phyloP scores from a whole-genome alignment of 2,888 invertebrate species.

The Diaprepes abbreviatus region DNA sequence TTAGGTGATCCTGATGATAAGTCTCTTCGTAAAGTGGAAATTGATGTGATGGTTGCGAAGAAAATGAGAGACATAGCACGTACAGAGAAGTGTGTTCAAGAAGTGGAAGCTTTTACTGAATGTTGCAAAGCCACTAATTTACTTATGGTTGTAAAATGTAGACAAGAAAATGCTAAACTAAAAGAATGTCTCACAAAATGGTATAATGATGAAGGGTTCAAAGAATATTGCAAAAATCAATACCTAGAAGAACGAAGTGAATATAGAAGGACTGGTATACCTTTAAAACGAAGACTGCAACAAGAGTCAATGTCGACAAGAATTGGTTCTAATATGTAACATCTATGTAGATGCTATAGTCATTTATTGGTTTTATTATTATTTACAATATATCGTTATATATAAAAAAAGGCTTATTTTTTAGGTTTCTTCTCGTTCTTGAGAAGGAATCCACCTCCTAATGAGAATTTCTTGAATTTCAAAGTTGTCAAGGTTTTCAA shows the following conservation, averaged over 20 bases:
- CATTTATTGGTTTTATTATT: constrained; percentile 14
- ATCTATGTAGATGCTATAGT: too few species aligned
- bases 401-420: constrained; percentile 4
- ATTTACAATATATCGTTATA: constrained; percentile 23
- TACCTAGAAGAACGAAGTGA: constrained; percentile 87
- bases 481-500: constrained; percentile 72
- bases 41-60: constrained; percentile 90
- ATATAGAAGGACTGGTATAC: constrained; percentile 85
- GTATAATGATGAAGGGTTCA: constrained; percentile 85
- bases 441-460: constrained; percentile 74
- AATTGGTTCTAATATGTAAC: constrained; percentile 43
- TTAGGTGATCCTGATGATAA: constrained; percentile 89
- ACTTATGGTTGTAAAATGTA: constrained; percentile 82
- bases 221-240: constrained; percentile 79
- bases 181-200: constrained; percentile 81
- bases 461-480: constrained; percentile 76
- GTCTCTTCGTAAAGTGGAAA: constrained; percentile 88
- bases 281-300: constrained; percentile 67
- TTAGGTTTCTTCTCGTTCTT: constrained; percentile 57
- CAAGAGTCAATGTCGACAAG: constrained; percentile 7
- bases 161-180: constrained; percentile 77
- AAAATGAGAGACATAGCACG: constrained; percentile 88
- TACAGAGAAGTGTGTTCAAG: constrained; percentile 80
- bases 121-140: constrained; percentile 80
- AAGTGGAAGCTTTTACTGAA: constrained; percentile 78